phyloP scores from a whole-genome alignment of 1,140 invertebrate genomes.

The Heliconius hewitsoni region DNA sequence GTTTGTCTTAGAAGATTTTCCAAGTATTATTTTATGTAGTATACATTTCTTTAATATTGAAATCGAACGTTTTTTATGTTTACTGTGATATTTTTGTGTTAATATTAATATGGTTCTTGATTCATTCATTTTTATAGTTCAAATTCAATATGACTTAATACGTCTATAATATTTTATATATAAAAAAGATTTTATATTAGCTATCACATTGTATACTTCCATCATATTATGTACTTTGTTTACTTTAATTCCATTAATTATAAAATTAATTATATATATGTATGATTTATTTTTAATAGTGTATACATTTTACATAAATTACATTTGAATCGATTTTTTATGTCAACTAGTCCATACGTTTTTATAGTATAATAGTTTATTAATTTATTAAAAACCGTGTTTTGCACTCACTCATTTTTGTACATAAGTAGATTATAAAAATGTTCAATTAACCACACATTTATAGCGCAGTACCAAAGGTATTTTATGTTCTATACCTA shows the following conservation, averaged over 20 bases:
- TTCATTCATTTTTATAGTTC: neutral
- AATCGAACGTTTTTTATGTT: neutral
- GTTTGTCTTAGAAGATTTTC: neutral
- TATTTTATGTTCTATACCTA: slow-evolving; percentile 70
- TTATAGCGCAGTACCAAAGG: slow-evolving; percentile 69
- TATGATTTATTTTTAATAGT: neutral
- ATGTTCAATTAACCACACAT: slow-evolving; percentile 75
- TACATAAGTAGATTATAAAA: slow-evolving; percentile 74
- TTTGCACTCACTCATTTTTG: slow-evolving; percentile 71
- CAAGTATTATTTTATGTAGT: neutral
- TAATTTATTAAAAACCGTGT: slow-evolving; percentile 17
- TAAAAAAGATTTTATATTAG: neutral
- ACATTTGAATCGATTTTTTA: neutral
- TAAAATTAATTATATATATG: too few relatives aligned
- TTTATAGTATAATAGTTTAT: slow-evolving; percentile 25
- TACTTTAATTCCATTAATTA: neutral
- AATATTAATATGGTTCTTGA: neutral
- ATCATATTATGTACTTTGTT: neutral
- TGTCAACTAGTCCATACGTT: neutral
- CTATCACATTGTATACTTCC: neutral
- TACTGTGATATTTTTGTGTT: neutral
- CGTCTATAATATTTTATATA: neutral
- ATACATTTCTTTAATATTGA: neutral
- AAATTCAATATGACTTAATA: neutral
- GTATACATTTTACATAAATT: neutral